These are phyloP conservation scores for Leptodirus hochenwartii DNA, from an alignment of 2,888 invertebrate species.

Conservation along the genomic window DNA sequence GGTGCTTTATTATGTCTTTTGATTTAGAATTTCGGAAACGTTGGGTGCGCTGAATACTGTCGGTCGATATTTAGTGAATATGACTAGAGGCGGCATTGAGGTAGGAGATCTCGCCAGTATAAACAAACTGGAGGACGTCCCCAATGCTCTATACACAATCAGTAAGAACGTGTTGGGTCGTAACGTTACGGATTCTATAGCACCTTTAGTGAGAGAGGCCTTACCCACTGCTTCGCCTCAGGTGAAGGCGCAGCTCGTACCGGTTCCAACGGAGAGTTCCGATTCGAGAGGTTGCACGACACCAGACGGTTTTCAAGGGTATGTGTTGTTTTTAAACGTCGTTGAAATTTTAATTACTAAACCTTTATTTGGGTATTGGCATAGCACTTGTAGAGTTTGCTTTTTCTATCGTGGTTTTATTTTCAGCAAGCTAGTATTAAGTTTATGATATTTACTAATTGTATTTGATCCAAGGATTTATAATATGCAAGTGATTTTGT, in stretches of 20 bases:
- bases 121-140: conserved; percentile 34
- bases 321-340: conserved; percentile 8
- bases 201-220: conserved; percentile 44
- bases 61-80: conserved; percentile 68
- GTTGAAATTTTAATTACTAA: not conserved
- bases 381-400: no score
- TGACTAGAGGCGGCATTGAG: conserved; percentile 43
- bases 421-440: no score
- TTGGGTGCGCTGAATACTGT: conserved; percentile 71
- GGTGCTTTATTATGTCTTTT: no score
- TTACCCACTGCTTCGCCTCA: conserved; percentile 15
- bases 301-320: conserved; percentile 60
- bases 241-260: conserved; percentile 21
- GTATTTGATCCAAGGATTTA: no score
- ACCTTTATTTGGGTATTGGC: no score
- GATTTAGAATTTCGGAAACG: conserved; percentile 41
- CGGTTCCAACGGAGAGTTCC: conserved; percentile 24
- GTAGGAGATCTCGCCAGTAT: conserved; percentile 26
- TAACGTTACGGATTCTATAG: conserved; percentile 66
- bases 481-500: no score
- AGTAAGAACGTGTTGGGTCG: conserved; percentile 62
- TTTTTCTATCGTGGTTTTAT: no score
- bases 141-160: conserved; percentile 59
- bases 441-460: no score
- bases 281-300: conserved; percentile 54